Evolutionary conservation across 2,888 invertebrate species (phyloP), one percentile per base, ranked within the genome.

Genomic region (Drosophila mayaguana): DNA sequence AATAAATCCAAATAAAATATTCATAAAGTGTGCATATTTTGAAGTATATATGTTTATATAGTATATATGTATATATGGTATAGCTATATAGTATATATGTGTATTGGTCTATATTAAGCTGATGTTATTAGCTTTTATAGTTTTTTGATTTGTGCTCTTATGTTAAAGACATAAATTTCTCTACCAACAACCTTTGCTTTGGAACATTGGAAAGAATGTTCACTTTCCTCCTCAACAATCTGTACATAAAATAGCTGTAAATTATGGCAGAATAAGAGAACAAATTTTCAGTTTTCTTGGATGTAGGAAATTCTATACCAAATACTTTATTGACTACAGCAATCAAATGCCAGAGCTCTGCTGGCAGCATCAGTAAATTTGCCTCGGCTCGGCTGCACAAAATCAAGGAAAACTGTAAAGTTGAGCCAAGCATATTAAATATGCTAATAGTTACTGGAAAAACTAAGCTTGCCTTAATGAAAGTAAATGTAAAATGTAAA

Each of bases 1-100:
- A 48, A 48, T 48, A 48, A 28, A 48, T 48, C 48, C 3, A 28
- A 48, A 28, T 48, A 11, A 48, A 48, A 48, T 48, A 48, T 48
- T 48, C 48, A 48, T 48, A 28, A 48, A 12, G 28, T 48, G 48
- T n/a, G n/a, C 28, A 48, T 28, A n/a, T 11, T 12, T n/a, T n/a
- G 28, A 28, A n/a, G 28, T n/a, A 9, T 12, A 48, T 25, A 28
- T 28, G 25, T 25, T 9, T 25, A n/a, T 5, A 48, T 28, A n/a
- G n/a, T 46, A 16, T 46, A 25, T 20, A 4, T 2, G 3, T 20
- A n/a, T 9, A n/a, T 25, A 8, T 16, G 16, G 16, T 25, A 46
- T 16, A 11, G 4, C 3, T 25, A 4, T 25, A 28, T 28, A 9
- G 28, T 32, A 32, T 9, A 32, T 32, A 32, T 32, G 9, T 32